Base-by-base conservation (phyloP, 2,888 invertebrate species). In the Camptogramma bilineatum region DNA sequence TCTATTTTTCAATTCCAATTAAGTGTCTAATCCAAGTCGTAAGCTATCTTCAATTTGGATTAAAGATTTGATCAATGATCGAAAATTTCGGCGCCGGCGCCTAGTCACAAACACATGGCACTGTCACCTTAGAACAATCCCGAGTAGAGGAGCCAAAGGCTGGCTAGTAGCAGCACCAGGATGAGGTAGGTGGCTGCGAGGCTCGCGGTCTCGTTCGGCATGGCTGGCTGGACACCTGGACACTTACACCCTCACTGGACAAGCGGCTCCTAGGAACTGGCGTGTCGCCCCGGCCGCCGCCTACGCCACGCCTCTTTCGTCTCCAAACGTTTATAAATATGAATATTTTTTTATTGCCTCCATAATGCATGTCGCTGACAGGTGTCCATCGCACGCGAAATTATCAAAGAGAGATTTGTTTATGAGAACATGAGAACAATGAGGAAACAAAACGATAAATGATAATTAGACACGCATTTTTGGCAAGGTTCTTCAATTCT, bases 151-250 rank as follows among this genome's bases (percentile, higher is more conserved):
- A 95, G 86, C 95, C 95, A 96, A 56, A 96, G 92, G 62, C 95
- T 94, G 76, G 95, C 93, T 60, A 96, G 90, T 46, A 96, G 91
- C 48, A 95, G 88, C 75, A 95, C 94, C 83, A 96, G 87, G 83
- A 96, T 96, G 76, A 95, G 86, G 81, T 96, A 96, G 73, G 96
- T 96, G 80, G 95, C 95, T 78, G 96, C 90, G 71, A 96, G 94
- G 84, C 94, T 96, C 69, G 94, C 94, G 66, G 95, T 94, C 91
- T 96, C 96, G 83, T 93, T 84, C 61, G 93, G 91, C 93, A 93
- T 93, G 78, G 78, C 82, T n/a, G 50, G 82, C 50, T 63, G 53
- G 60, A 53, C 53, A 54, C 61, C 62, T 56, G 62, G 75, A 80
- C 85, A 39, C 34, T 13, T 13, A 39, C 34, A 81, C 83, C 83